Evolutionary conservation across 2,113 vertebrate genomes (phyloP).

Genomic region (Oncorhynchus masou): DNA sequence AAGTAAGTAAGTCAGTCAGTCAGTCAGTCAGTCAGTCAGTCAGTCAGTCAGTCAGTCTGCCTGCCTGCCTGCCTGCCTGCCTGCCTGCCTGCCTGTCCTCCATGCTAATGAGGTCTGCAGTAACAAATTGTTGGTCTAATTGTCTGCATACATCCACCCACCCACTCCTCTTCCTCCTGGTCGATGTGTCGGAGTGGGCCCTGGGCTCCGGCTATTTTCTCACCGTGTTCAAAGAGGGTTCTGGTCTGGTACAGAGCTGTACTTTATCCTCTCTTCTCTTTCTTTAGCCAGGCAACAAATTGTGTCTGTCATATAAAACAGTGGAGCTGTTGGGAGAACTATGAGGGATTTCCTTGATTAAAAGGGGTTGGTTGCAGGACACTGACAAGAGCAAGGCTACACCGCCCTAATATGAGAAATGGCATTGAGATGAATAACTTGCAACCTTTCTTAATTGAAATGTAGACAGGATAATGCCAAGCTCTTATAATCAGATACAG

Average conservation of each 20-base stretch:
- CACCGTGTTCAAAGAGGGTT: not conserved
- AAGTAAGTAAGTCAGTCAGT: not conserved
- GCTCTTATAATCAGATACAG: not conserved
- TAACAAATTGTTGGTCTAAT: constrained; percentile 42
- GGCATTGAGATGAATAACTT: not conserved
- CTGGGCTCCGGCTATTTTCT: not conserved
- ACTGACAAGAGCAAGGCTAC: not conserved
- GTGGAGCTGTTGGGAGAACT: not conserved
- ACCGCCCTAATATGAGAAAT: not conserved
- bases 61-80: constrained; percentile 2
- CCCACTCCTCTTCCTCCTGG: constrained; percentile 26
- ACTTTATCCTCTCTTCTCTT: not conserved
- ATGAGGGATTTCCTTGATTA: not conserved
- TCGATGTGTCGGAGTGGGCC: constrained; percentile 43
- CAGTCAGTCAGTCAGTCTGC: constrained; percentile 1
- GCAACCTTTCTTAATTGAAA: not conserved
- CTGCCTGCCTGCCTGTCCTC: constrained; percentile 11
- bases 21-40: not conserved
- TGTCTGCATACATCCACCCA: constrained; percentile 35
- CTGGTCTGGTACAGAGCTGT: constrained; percentile 1
- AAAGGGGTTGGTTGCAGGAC: not conserved
- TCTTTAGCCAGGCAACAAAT: not conserved
- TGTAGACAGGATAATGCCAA: not conserved
- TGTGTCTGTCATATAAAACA: not conserved
- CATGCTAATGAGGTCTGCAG: constrained; percentile 53